Evolutionary conservation across 2,797 vertebrate genomes (phyloP), one percentile per base, ranked within the genome.

Genomic region (Epinephelus malabaricus): DNA sequence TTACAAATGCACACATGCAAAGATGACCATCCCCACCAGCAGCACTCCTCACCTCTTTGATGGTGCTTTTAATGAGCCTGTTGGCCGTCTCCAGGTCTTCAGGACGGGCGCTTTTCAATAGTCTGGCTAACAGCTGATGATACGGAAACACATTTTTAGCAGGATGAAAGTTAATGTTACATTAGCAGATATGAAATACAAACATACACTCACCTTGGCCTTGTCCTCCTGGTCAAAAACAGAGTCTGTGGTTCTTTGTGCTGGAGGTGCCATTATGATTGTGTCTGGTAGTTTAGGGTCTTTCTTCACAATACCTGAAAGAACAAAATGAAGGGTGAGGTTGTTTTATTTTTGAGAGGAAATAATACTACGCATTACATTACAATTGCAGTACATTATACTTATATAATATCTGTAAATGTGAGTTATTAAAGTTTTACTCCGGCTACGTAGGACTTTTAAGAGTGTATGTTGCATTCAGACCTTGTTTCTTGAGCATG

Each of bases 401-500:
- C 1, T 34, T 34, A 34, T 8, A 34, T 34, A 8, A 6, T 34
- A 6, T 34, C 34, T 34, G 34, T 34, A 34, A 34, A 30, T 30
- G 27, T 30, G 27, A 30, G 5, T 30, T 30, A 30, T 5, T 30
- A 6, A 30, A 34, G 34, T 34, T 6, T 34, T 34, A 8, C 34
- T 8, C 34, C 0, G 34, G 34, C 34, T 34, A 34, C 34, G 7
- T 15, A 56, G 1, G 4, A 49, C 18, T 12, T 27, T 6, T 51
- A 34, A 34, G 55, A 14, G 11, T 30, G 2, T 56, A 8, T 25
- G 34, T 50, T 73, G 19, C 6, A 54, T 58, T 18, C 62, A 58
- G 64, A 98, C 97, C 97, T 96, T 98, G 97, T 90, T 97, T 97
- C 95, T 97, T 98, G 50, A 98, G 94, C 97, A 98, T 97, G 79